These are phyloP conservation scores for Camponotus vicinus DNA, from an alignment of 1,140 invertebrate species.

Conservation along the genomic window DNA sequence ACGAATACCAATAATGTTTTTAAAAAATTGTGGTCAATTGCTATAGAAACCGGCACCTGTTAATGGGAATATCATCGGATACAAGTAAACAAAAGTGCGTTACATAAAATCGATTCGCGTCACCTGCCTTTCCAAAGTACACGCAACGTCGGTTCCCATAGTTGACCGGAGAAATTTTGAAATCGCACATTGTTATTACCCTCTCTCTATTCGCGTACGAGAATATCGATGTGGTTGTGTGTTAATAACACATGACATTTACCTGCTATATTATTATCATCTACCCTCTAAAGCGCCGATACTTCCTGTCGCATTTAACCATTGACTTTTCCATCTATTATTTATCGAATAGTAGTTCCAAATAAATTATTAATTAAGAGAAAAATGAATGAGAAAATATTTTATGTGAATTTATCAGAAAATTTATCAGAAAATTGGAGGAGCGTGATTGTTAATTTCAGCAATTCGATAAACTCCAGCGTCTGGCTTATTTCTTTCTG, in stretches of 20 bases:
- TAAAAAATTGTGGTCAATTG: constrained; percentile 70
- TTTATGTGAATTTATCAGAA: constrained; percentile 20
- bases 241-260: constrained; percentile 41
- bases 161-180: constrained; percentile 27
- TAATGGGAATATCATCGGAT: constrained; percentile 67
- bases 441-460: constrained; percentile 23
- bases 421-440: background rate
- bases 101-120: constrained; percentile 75
- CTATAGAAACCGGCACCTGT: constrained; percentile 77
- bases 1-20: constrained; percentile 30
- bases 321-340: constrained; percentile 33
- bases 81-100: constrained; percentile 64
- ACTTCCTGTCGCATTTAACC: constrained; percentile 53
- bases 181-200: constrained; percentile 44
- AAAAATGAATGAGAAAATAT: background rate
- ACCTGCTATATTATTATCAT: constrained; percentile 17
- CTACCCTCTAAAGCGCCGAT: constrained; percentile 2
- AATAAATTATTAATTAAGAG: background rate
- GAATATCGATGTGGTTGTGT: constrained; percentile 66
- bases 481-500: constrained; percentile 27
- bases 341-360: constrained; percentile 6
- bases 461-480: background rate
- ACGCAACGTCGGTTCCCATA: constrained; percentile 72
- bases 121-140: constrained; percentile 74
- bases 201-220: background rate